Conservation (phyloP, 2,113 vertebrate species). For the Rhineura floridana region DNA sequence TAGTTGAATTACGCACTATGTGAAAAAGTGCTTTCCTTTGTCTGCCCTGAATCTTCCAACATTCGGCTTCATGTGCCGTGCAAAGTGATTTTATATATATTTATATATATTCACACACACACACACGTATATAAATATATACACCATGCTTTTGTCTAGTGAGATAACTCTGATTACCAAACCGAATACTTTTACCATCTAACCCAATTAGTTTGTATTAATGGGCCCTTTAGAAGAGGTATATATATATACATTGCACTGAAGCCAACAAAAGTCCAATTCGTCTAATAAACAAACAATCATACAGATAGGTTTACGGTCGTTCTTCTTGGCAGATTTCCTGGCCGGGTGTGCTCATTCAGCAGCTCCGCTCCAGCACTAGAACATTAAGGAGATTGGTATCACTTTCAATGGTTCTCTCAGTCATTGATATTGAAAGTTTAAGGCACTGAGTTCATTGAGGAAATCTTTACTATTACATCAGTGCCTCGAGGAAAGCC, state of each 20-base stretch:
- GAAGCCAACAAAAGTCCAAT: neutral
- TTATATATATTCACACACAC: too few species aligned
- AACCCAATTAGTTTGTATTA: neutral
- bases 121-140: too few species aligned
- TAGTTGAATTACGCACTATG: too few species aligned
- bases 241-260: neutral
- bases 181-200: neutral
- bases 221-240: neutral
- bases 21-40: too few species aligned
- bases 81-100: too few species aligned
- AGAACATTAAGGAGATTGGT: conserved; percentile 22
- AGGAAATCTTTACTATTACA: conserved; percentile 17
- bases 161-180: neutral
- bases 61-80: too few species aligned
- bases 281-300: conserved; percentile 20
- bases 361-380: neutral
- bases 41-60: too few species aligned
- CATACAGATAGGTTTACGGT: neutral
- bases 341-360: conserved; percentile 15
- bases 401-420: conserved; percentile 15
- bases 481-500: conserved; percentile 9
- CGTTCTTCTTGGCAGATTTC: conserved; percentile 15
- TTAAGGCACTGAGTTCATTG: conserved; percentile 24
- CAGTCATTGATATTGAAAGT: conserved; percentile 16
- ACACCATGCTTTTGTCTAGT: neutral